phyloP scores from a whole-genome alignment of 2,888 invertebrate species.

The Drosophila helvetica region DNA sequence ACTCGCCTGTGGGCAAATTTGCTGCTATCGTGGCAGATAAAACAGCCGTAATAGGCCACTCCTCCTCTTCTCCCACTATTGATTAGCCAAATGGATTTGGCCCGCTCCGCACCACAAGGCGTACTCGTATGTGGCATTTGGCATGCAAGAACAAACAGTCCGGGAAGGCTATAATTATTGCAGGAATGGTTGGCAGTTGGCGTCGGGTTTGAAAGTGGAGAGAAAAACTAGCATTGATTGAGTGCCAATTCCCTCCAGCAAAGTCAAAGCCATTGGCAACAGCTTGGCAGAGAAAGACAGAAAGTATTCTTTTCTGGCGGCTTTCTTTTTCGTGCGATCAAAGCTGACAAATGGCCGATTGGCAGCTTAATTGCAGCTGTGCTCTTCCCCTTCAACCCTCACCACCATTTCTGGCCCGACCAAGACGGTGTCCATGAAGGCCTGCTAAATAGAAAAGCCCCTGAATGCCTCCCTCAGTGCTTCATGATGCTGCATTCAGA shows the following conservation, averaged over 20 bases:
- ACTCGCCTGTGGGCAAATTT: constrained; percentile 30
- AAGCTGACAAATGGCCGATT: constrained; percentile 67
- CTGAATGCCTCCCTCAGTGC: constrained; percentile 13
- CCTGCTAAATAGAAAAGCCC: constrained; percentile 66
- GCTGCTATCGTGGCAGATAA: constrained; percentile 62
- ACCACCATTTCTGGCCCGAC: constrained; percentile 21
- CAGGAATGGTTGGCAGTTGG: constrained; percentile 7
- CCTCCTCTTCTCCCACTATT: constrained; percentile 48
- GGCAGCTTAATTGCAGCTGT: constrained; percentile 75
- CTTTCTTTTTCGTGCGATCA: background rate
- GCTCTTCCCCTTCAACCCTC: constrained; percentile 61
- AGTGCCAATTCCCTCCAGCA: constrained; percentile 77
- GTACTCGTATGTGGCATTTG: constrained; percentile 49
- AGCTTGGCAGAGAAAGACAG: constrained; percentile 61
- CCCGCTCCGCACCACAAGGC: constrained; percentile 28
- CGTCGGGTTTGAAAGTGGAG: background rate
- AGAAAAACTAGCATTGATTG: constrained; percentile 56
- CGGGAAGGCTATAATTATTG: constrained; percentile 58
- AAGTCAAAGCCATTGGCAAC: constrained; percentile 70
- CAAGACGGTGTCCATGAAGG: constrained; percentile 36
- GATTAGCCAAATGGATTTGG: constrained; percentile 53
- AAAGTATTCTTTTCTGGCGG: background rate
- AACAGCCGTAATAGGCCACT: constrained; percentile 58
- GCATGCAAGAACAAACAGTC: constrained; percentile 55
- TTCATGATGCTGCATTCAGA: constrained; percentile 33